Conservation (phyloP, 2,888 invertebrate genomes). For the Frankliniella intonsa region DNA sequence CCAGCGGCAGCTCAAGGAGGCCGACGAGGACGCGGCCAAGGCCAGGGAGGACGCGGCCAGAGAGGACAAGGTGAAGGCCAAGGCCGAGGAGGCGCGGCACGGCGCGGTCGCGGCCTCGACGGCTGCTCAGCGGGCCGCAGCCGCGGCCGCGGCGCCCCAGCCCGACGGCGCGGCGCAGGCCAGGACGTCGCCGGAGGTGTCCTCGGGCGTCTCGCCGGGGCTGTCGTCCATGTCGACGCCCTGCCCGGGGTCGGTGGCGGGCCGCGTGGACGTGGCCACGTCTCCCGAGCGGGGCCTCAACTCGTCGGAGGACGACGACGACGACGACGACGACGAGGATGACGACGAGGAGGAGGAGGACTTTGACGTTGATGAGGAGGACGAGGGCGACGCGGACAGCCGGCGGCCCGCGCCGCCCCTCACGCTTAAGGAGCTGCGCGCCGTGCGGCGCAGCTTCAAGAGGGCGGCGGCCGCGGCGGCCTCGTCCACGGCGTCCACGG, state of each 20-base stretch:
- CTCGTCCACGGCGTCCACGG: not conserved
- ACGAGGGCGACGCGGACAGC: not conserved
- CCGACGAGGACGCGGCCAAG: constrained; percentile 21
- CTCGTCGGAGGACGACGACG: constrained; percentile 36
- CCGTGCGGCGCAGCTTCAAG: constrained; percentile 13
- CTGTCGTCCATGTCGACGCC: constrained; percentile 20
- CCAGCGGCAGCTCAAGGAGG: not conserved
- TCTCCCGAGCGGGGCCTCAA: constrained; percentile 31
- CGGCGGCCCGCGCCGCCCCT: constrained; percentile 9
- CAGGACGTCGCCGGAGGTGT: constrained; percentile 28
- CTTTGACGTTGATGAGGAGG: constrained; percentile 11
- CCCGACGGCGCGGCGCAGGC: constrained; percentile 44
- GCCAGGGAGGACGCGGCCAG: constrained; percentile 44
- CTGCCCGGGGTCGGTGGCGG: constrained; percentile 24
- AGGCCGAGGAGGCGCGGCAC: constrained; percentile 42
- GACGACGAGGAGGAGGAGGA: constrained; percentile 38
- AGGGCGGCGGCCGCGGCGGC: not conserved
- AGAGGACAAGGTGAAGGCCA: constrained; percentile 50
- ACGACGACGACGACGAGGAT: constrained; percentile 34
- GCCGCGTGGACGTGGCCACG: constrained; percentile 32
- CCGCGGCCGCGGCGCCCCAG: not conserved
- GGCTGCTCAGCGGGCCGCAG: not conserved
- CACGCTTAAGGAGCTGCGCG: constrained; percentile 13
- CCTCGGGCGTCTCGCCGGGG: constrained; percentile 29
- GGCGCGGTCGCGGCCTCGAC: not conserved